phyloP scores from a whole-genome alignment of 1,140 invertebrate genomes.

The Aphaenogaster ashmeadi region DNA sequence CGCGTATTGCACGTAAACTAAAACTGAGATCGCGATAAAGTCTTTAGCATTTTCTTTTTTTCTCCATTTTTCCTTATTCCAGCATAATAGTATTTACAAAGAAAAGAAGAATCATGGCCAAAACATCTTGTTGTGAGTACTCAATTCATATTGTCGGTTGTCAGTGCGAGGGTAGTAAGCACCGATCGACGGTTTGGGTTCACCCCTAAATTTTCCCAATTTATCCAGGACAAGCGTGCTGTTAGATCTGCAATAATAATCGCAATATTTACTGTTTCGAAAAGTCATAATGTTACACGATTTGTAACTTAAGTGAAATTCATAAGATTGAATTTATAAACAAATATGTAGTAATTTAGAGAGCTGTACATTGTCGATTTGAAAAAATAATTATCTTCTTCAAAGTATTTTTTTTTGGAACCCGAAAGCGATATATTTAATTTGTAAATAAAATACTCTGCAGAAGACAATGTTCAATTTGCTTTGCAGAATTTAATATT shows the following conservation, averaged over 20 bases:
- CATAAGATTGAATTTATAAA: background rate
- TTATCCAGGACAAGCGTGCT: conserved; percentile 98
- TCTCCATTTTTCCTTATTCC: conserved; percentile 55
- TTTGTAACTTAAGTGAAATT: background rate
- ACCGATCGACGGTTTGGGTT: conserved; percentile 94
- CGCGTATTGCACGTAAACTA: conserved; percentile 84
- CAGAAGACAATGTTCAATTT: background rate
- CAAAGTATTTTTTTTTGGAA: background rate
- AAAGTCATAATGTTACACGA: background rate
- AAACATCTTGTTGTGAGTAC: conserved; percentile 1
- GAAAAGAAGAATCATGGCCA: conserved; percentile 62
- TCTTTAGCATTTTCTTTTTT: background rate
- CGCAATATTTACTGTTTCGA: background rate
- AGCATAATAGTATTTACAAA: conserved; percentile 82
- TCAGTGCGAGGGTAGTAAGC: conserved; percentile 93
- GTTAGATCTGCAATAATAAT: conserved; percentile 94
- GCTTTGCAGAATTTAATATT: background rate
- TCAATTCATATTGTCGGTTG: conserved; percentile 91
- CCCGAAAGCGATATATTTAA: background rate
- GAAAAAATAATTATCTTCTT: background rate
- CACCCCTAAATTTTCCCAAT: conserved; percentile 99
- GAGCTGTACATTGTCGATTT: background rate
- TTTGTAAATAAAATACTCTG: background rate
- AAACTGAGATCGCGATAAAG: conserved; percentile 70
- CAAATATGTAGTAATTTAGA: background rate